Base-by-base conservation (phyloP, 2,113 vertebrate species). In the Seriola rivoliana region DNA sequence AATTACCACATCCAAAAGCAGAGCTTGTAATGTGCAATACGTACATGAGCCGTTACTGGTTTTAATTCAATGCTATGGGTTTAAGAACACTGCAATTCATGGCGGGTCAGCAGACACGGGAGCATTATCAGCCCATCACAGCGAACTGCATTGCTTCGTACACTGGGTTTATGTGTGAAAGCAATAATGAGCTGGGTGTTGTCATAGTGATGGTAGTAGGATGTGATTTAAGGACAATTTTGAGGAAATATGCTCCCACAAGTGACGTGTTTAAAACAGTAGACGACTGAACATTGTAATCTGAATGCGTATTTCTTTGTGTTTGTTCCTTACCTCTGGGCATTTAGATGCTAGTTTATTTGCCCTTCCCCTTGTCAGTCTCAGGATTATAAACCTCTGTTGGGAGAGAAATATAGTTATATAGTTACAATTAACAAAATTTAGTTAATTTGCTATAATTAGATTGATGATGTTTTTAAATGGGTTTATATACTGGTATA, bases 321-420 rank as follows among this genome's bases (percentile, higher is more conserved):
- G 1, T 71, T 29, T 40, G n/a, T 67, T 48, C 0, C 80, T 88
- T 54, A 91, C 86, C 90, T 90, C 25, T 71, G 17, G 34, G 65
- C 19, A 8, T 78, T 67, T 55, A 55, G 17, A 21, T 65, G 59
- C 50, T 59, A 52, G 6, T 85, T 89, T 91, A 93, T 84, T 94
- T 94, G 3, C 81, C 82, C 63, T 88, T 93, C 52, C 83, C 81
- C 29, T 88, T 88, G 14, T 84, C 62, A 50, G 71, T 52, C 0
- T 90, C 93, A 64, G 88, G 46, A 78, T 92, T n/a, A 73, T 90
- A 71, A 50, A 94, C 91, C 78, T 95, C 95, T 95, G 91, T 92
- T 64, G 2, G 72, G 46, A 85, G 13, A 82, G 2, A 29, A 73
- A 85, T 7, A 65, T 21, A 34, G 16, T 60, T 58, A 36, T 29